A percentile compares a stretch with the other conserved stretches of the same genome.
Conservation (phyloP, 2,888 invertebrate genomes). For the Lasioglossum figueresi region DNA sequence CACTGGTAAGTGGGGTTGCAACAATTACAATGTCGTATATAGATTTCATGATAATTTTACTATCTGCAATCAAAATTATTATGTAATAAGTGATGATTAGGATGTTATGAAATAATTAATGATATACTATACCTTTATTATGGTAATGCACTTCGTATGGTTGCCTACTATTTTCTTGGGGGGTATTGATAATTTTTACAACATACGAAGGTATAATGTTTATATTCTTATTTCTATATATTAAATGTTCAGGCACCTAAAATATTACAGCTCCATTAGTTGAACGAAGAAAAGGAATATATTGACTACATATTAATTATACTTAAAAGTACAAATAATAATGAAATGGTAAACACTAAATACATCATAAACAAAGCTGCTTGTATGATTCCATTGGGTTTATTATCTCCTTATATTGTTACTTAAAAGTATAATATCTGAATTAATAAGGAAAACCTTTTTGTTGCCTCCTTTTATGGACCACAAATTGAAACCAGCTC, state of each 20-base stretch:
- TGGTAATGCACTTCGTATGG: constrained; percentile 76
- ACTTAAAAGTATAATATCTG: neutral
- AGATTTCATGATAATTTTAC: constrained; percentile 63
- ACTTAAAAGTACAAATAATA: neutral
- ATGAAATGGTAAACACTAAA: neutral
- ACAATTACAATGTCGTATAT: constrained; percentile 86
- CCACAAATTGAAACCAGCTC: constrained; percentile 85
- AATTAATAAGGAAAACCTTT: constrained; percentile 74
- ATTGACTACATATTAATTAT: neutral
- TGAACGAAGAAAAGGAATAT: neutral
- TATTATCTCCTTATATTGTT: neutral
- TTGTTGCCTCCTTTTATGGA: constrained; percentile 87
- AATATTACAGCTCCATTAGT: constrained; percentile 46
- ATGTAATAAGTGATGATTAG: neutral
- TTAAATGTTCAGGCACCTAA: constrained; percentile 78
- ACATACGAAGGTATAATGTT: constrained; percentile 72
- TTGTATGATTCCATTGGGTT: neutral
- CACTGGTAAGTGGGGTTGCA: constrained; percentile 85
- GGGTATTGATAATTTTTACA: constrained; percentile 71
- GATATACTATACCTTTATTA: constrained; percentile 64
- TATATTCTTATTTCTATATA: constrained; percentile 74
- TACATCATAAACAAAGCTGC: neutral
- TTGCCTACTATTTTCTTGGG: constrained; percentile 40
- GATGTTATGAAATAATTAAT: neutral
- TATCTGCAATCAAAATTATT: constrained; percentile 69